phyloP scores from a whole-genome alignment of 2,888 invertebrate genomes.

The Drosophila formosana region DNA sequence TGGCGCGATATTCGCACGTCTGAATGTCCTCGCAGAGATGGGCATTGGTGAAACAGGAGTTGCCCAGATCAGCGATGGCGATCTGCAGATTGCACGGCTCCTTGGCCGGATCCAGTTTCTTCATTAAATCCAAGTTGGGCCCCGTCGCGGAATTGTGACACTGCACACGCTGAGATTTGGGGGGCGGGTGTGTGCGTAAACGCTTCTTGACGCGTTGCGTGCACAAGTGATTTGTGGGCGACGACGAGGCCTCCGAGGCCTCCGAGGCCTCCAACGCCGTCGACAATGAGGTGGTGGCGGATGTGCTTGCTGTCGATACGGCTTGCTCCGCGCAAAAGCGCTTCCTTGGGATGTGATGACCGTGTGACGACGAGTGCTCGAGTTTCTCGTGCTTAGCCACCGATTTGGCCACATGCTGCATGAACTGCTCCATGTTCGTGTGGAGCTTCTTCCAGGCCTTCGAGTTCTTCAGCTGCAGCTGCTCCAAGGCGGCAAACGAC shows the following conservation, averaged over 20 bases:
- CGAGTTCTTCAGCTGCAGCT: constrained; percentile 1
- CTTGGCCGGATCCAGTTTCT: constrained; percentile 90
- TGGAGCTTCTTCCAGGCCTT: constrained; percentile 28
- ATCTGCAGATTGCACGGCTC: constrained; percentile 94
- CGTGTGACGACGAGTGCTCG: not conserved
- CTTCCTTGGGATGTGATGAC: not conserved
- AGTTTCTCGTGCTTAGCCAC: not conserved
- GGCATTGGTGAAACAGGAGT: constrained; percentile 98
- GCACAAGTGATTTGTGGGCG: not conserved
- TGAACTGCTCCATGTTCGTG: constrained; percentile 31
- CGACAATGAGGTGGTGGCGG: not conserved
- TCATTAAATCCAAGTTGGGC: constrained; percentile 10
- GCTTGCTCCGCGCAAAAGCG: not conserved
- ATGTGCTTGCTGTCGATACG: not conserved
- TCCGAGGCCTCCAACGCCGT: not conserved
- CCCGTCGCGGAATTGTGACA: not conserved
- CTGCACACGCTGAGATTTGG: not conserved
- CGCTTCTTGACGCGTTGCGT: not conserved
- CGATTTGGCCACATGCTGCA: constrained; percentile 25
- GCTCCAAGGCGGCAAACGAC: not conserved
- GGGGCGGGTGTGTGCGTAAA: not conserved
- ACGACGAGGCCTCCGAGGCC: not conserved
- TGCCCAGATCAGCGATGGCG: constrained; percentile 99
- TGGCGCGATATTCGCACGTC: constrained; percentile 97
- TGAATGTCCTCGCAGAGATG: constrained; percentile 99